Evolutionary conservation across 2,797 vertebrate genomes (phyloP).

Genomic region (Sebastes vulpes): DNA sequence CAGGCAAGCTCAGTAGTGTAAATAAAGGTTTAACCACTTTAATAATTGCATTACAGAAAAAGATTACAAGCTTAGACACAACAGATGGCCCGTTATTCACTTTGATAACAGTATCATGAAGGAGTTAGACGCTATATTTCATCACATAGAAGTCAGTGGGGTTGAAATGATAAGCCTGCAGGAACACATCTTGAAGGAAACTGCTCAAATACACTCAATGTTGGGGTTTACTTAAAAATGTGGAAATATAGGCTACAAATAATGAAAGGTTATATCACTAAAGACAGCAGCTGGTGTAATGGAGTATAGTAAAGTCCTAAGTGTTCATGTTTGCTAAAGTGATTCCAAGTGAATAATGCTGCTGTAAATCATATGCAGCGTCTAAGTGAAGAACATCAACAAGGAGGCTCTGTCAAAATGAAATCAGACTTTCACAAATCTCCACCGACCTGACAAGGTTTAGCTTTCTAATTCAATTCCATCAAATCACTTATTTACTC

Average conservation of each 20-base stretch:
- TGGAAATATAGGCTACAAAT: slow-evolving; percentile 1
- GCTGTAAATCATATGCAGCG: background rate
- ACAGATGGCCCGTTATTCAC: slow-evolving; percentile 2
- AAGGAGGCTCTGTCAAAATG: background rate
- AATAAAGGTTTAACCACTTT: background rate
- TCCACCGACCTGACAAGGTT: background rate
- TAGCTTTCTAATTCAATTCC: background rate
- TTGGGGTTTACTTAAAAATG: background rate
- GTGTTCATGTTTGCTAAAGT: background rate
- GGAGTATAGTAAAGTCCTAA: background rate
- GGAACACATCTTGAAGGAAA: slow-evolving; percentile 5
- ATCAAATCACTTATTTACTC: background rate
- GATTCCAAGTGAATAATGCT: background rate
- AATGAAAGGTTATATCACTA: background rate
- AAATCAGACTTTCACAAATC: background rate
- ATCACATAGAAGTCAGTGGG: background rate
- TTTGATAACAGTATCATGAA: slow-evolving; percentile 8
- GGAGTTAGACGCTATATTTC: background rate
- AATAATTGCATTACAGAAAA: slow-evolving; percentile 3
- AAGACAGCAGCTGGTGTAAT: background rate
- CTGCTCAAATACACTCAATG: background rate
- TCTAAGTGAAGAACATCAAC: background rate
- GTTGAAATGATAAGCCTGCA: background rate
- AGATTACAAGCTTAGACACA: background rate
- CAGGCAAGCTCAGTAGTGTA: background rate